A percentile compares a stretch with the other conserved stretches of the same genome.
Conservation (phyloP, 2,888 invertebrate species). For the Drosophila demipolita region DNA sequence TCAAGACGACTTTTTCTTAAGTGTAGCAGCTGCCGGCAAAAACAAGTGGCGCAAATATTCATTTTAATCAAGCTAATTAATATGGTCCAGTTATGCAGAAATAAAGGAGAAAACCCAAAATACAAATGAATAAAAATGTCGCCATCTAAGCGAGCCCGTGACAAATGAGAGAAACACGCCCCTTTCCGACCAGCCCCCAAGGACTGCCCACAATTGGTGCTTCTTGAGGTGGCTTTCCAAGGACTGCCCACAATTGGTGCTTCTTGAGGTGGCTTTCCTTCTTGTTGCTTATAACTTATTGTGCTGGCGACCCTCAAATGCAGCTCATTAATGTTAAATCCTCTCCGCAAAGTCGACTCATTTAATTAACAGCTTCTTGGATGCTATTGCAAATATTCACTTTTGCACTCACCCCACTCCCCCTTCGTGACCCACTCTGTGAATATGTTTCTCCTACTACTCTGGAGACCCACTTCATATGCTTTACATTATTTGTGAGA, state of each 20-base stretch:
- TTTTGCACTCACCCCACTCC: not conserved
- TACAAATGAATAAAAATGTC: constrained; percentile 40
- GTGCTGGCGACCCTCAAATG: constrained; percentile 20
- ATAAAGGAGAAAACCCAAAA: constrained; percentile 13
- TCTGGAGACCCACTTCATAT: constrained; percentile 44
- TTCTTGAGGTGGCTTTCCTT: not conserved
- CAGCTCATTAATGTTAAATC: constrained; percentile 57
- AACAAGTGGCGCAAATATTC: constrained; percentile 68
- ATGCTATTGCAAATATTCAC: constrained; percentile 17
- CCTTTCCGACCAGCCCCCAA: not conserved
- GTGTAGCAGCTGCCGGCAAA: constrained; percentile 49
- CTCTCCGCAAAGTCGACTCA: constrained; percentile 37
- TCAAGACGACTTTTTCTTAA: not conserved
- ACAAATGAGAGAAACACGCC: constrained; percentile 50
- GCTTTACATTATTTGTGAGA: constrained; percentile 42
- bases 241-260: constrained; percentile 13
- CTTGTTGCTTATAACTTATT: constrained; percentile 4
- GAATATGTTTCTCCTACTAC: constrained; percentile 19
- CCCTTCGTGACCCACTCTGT: constrained; percentile 1
- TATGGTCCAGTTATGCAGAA: constrained; percentile 66
- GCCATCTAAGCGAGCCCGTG: constrained; percentile 36
- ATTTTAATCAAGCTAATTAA: constrained; percentile 80
- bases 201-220: constrained; percentile 13
- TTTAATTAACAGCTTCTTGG: constrained; percentile 63
- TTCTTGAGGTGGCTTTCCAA: not conserved